phyloP scores from a whole-genome alignment of 2,888 invertebrate species.

The Sialis lutaria region DNA sequence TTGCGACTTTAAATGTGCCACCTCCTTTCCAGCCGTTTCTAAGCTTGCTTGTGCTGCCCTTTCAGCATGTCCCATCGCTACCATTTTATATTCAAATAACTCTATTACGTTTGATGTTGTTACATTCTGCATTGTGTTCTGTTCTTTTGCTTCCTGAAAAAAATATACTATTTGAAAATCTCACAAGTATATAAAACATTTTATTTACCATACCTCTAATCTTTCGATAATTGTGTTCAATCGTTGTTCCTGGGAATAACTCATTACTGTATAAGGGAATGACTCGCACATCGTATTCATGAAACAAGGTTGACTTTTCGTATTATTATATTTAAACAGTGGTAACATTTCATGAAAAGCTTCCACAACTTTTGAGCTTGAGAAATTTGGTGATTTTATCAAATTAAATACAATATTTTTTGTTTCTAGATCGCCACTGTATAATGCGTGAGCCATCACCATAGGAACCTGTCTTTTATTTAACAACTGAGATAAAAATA shows the following conservation, averaged over 20 bases:
- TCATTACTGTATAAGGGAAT: slow-evolving; percentile 10
- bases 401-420: slow-evolving; percentile 24
- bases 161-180: background rate
- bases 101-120: slow-evolving; percentile 54
- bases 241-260: slow-evolving; percentile 18
- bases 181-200: too few species aligned
- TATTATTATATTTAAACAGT: slow-evolving; percentile 3
- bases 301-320: background rate
- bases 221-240: slow-evolving; percentile 16
- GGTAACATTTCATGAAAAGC: slow-evolving; percentile 16
- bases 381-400: slow-evolving; percentile 17
- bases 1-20: slow-evolving; percentile 31
- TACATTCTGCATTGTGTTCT: slow-evolving; percentile 35
- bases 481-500: slow-evolving; percentile 25
- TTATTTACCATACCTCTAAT: slow-evolving; percentile 1
- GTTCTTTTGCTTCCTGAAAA: slow-evolving; percentile 23
- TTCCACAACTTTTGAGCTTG: slow-evolving; percentile 14
- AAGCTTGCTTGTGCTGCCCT: slow-evolving; percentile 28
- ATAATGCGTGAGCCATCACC: slow-evolving; percentile 30
- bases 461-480: slow-evolving; percentile 26
- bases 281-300: background rate
- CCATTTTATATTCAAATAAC: slow-evolving; percentile 51
- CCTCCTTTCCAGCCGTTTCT: slow-evolving; percentile 31
- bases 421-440: slow-evolving; percentile 25
- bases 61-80: slow-evolving; percentile 32